Evolutionary conservation across 2,888 invertebrate genomes (phyloP).

Genomic region (Epiblema foenella): DNA sequence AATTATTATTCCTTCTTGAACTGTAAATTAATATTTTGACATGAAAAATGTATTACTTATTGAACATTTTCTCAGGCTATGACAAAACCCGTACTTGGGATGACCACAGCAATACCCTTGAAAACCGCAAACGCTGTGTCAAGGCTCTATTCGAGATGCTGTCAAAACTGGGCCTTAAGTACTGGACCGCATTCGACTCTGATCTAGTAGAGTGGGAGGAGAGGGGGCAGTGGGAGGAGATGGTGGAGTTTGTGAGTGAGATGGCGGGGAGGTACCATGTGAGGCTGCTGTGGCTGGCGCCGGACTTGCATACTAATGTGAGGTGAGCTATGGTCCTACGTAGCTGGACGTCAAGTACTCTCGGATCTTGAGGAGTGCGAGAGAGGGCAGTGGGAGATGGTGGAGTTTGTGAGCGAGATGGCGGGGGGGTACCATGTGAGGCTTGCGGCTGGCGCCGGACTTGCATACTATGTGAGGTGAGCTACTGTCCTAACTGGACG

Average conservation of each 20-base stretch:
- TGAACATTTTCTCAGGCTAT: conserved; percentile 54
- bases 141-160: conserved; percentile 87
- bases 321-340: conserved; percentile 77
- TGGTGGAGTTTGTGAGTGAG: conserved; percentile 83
- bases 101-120: conserved; percentile 82
- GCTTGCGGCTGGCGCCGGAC: too few relatives aligned
- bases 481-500: conserved; percentile 85
- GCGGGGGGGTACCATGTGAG: conserved; percentile 84
- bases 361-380: conserved; percentile 85
- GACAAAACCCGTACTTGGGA: conserved; percentile 85
- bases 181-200: conserved; percentile 87
- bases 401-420: conserved; percentile 84
- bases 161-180: conserved; percentile 85
- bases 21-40: too few relatives aligned
- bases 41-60: too few relatives aligned
- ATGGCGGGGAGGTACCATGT: conserved; percentile 83
- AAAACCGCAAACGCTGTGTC: conserved; percentile 85
- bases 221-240: conserved; percentile 83
- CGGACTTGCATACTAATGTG: conserved; percentile 85
- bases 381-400: conserved; percentile 80
- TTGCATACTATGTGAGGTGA: too few relatives aligned
- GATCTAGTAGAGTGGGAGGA: conserved; percentile 86
- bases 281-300: conserved; percentile 86
- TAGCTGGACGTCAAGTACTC: conserved; percentile 86
- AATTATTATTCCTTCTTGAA: too few relatives aligned